These are phyloP conservation scores for Brachylomia viminalis DNA, from an alignment of 2,888 invertebrate genomes.

Conservation along the genomic window DNA sequence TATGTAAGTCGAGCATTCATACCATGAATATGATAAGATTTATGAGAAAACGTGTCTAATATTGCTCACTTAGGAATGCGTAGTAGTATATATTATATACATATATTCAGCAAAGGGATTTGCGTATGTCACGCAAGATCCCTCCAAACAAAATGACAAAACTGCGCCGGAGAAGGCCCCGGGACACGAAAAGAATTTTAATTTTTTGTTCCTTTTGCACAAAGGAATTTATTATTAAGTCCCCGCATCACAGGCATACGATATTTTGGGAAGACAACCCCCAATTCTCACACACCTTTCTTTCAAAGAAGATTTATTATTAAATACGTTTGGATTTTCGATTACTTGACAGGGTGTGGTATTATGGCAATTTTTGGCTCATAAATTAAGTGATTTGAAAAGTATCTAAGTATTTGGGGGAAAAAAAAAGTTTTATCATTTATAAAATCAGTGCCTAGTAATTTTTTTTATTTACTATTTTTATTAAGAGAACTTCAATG, in stretches of 20 bases:
- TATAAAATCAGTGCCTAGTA: too few relatives aligned
- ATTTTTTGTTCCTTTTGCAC: slow-evolving; percentile 86
- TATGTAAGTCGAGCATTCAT: slow-evolving; percentile 55
- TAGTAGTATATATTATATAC: slow-evolving; percentile 64
- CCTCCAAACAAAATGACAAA: slow-evolving; percentile 84
- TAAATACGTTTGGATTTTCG: slow-evolving; percentile 76
- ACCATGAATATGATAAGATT: slow-evolving; percentile 61
- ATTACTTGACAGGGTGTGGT: slow-evolving; percentile 73
- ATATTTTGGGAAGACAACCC: slow-evolving; percentile 80
- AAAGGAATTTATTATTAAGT: slow-evolving; percentile 88
- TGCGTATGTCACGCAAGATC: slow-evolving; percentile 83
- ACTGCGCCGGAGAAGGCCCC: slow-evolving; percentile 80
- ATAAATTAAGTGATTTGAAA: neutral
- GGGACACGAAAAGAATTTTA: slow-evolving; percentile 86
- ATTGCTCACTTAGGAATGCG: slow-evolving; percentile 66
- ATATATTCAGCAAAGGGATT: slow-evolving; percentile 74
- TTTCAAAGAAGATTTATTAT: slow-evolving; percentile 79
- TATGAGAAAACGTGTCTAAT: slow-evolving; percentile 68
- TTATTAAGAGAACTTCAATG: neutral
- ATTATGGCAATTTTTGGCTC: slow-evolving; percentile 64
- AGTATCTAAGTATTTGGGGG: neutral
- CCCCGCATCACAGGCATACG: slow-evolving; percentile 81
- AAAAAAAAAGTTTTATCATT: neutral
- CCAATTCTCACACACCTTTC: slow-evolving; percentile 78
- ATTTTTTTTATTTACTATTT: neutral